Evolutionary conservation across 2,113 vertebrate species (phyloP).

Genomic region (Thalassoma bifasciatum): DNA sequence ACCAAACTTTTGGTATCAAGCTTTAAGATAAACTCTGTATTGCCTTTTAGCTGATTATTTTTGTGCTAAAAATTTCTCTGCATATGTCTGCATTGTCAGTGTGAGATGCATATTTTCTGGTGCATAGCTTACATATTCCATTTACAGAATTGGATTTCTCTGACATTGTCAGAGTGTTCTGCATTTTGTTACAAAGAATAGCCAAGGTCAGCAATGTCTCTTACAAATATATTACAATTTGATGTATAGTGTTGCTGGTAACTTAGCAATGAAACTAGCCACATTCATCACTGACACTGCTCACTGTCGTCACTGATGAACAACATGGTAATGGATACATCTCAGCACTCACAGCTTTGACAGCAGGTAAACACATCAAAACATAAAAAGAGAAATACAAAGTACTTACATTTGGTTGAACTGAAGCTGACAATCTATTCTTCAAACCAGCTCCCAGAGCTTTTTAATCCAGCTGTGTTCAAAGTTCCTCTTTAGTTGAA

Average conservation of each 20-base stretch:
- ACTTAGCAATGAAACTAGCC: neutral
- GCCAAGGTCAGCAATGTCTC: neutral
- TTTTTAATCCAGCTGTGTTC: conserved; percentile 65
- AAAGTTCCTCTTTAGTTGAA: conserved; percentile 54
- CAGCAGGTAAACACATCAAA: neutral
- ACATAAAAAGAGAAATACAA: conserved; percentile 1
- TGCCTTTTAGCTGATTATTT: too few relatives aligned
- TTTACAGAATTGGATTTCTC: neutral
- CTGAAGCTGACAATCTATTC: conserved; percentile 32
- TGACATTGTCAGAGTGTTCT: neutral
- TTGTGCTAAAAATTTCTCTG: too few relatives aligned
- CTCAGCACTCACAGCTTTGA: conserved; percentile 19
- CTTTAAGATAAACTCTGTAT: too few relatives aligned
- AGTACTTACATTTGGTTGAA: conserved; percentile 56
- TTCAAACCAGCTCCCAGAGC: conserved; percentile 2
- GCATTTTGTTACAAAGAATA: neutral
- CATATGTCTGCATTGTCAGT: too few relatives aligned
- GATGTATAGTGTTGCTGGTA: neutral
- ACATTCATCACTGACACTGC: conserved; percentile 1
- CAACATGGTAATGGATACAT: conserved; percentile 1
- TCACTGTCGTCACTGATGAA: neutral
- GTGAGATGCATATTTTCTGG: too few relatives aligned
- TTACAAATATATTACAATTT: neutral
- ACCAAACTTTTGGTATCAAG: too few relatives aligned
- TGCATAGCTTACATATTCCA: neutral